A percentile compares a stretch with the other conserved stretches of the same genome.
Evolutionary conservation across 2,113 vertebrate species (phyloP).

Genomic region (Cyrtonyx montezumae): DNA sequence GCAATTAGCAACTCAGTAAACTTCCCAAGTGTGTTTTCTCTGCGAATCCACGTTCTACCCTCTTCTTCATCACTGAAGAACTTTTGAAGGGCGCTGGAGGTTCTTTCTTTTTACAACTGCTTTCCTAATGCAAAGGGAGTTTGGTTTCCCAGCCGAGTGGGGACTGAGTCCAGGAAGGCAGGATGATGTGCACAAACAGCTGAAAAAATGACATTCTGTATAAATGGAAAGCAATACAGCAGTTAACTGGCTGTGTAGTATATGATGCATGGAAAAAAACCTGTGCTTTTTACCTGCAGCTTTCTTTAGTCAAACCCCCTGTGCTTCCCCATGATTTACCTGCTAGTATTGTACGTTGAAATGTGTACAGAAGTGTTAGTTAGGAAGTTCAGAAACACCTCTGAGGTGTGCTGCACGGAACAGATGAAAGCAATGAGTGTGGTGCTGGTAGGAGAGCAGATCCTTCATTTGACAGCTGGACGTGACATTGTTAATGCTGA

Average conservation of each 20-base stretch:
- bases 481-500: neutral
- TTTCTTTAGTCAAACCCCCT: neutral
- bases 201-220: neutral
- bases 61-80: neutral
- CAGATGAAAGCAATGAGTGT: neutral
- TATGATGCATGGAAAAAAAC: neutral
- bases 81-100: neutral
- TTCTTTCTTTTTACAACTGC: neutral
- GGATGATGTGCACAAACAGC: neutral
- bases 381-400: neutral
- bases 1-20: neutral
- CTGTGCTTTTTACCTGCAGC: neutral
- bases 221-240: neutral
- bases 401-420: neutral
- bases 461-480: neutral
- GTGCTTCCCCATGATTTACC: neutral
- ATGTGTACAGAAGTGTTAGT: too few relatives aligned
- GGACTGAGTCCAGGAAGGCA: neutral
- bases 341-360: neutral
- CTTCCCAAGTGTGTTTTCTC: neutral
- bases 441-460: neutral
- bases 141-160: neutral
- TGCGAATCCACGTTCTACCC: neutral
- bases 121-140: neutral
- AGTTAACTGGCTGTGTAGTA: neutral